Base-by-base conservation (phyloP, 2,113 vertebrate genomes). In the Microcebus griseorufus region DNA sequence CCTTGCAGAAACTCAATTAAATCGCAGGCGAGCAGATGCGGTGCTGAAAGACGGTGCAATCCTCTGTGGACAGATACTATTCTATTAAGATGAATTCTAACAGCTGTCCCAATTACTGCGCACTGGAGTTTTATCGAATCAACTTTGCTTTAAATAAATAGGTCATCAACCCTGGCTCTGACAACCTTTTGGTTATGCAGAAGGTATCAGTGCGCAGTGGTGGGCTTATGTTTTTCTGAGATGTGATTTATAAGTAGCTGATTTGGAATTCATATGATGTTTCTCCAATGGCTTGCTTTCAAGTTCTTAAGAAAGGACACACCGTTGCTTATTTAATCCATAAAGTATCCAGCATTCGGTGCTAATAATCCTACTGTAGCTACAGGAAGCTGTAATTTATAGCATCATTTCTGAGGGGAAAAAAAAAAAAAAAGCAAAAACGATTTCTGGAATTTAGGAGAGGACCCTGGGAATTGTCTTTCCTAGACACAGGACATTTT, bases 141-240 rank as follows among this genome's bases (percentile, higher is more conserved):
- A 73, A 73, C 94, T 80, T 87, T 90, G 48, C 84, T 82, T 94
- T 72, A 55, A 87, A 87, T 73, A 93, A 94, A 88, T 42, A 87
- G 93, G 91, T 83, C 93, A 83, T 58, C 62, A 81, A 20, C 58
- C 64, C 64, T 89, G 69, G 75, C 51, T 69, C 20, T 82, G 88
- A 51, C 64, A 55, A 80, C 69, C 48, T 64, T 65, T 84, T 62
- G 8, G 16, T 83, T 34, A 67, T 2, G 8, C 2, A 22, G n/a
- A 55, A 34, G 25, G 16, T n/a, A 23, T 27, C 39, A 14, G 80
- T 9, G 7, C n/a, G 23, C 0, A 29, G n/a, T 27, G 69, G 82
- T 23, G 10, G 79, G 20, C 62, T 55, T 53, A 2, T 11, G 1
- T 55, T 75, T 75, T 65, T 53, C 62, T 72, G 76, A 92, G 23